Base-by-base conservation (phyloP, 2,113 vertebrate genomes). In the Dipodomys stephensi region DNA sequence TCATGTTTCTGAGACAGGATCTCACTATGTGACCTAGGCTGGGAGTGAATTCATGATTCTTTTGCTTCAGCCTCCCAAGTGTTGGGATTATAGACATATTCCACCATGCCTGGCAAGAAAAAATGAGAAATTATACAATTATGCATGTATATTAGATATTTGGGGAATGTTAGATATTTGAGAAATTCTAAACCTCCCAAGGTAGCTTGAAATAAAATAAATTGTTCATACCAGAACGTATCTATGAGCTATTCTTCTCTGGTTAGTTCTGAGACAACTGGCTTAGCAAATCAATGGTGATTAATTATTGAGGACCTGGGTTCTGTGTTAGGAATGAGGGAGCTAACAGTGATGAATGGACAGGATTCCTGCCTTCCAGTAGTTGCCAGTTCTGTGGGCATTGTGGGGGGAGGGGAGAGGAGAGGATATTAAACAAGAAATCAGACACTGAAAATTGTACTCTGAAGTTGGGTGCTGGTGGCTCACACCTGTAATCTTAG, bases 161-260 rank as follows among this genome's bases (percentile, higher is more conserved):
- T 82, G 57, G 90, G 74, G 91, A 92, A 88, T 62, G 39, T 53
- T 46, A 93, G 85, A 80, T 57, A 92, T 57, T 1, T 82, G 57
- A 90, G 79, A 92, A 94, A 88, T 62, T 71, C 62, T 39, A 88
- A 92, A 86, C 60, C 44, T 73, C 80, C 30, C 0, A 1, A 62
- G 46, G 69, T 20, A 68, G n/a, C 44, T 25, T 69, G 86, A 82
- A 85, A 86, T 49, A 67, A 78, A 85, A 87, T 49, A 32, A 81
- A 83, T 64, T 53, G 16, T 87, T 90, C 68, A 94, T 67, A 80
- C 49, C 9, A 89, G 73, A 93, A 87, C n/a, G 11, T 39, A 22
- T 35, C 0, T 35, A 83, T 85, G 35, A 71, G 6, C 16, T 7
- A 13, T 16, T 71, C 71, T 72, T 74, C 23, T 68, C 35, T 72